phyloP scores from a whole-genome alignment of 2,113 vertebrate species.

The Actenoides lindsayi region DNA sequence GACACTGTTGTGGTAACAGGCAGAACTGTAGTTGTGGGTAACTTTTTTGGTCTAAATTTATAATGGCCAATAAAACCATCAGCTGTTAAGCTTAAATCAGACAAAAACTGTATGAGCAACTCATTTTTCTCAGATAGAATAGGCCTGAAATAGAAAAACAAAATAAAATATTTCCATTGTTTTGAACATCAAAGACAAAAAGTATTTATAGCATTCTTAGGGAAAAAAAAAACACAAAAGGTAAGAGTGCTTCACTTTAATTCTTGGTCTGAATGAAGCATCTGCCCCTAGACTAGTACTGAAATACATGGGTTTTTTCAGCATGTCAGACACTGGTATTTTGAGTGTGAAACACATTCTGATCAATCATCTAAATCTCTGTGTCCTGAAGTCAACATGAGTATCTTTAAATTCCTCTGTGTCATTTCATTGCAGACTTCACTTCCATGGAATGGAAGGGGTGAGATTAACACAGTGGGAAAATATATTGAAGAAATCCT shows the following conservation, averaged over 20 bases:
- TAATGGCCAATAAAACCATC: constrained; percentile 98
- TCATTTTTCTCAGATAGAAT: constrained; percentile 94
- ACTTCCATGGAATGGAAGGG: background rate
- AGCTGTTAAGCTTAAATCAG: constrained; percentile 95
- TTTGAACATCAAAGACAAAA: background rate
- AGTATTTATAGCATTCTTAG: background rate
- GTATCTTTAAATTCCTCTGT: background rate
- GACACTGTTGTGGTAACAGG: constrained; percentile 84
- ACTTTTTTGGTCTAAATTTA: constrained; percentile 93
- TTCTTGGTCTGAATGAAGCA: background rate
- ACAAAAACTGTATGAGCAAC: constrained; percentile 95
- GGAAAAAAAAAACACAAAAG: background rate
- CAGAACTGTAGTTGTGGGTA: constrained; percentile 77
- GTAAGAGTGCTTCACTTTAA: background rate
- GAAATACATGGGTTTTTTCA: background rate
- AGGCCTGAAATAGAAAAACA: constrained; percentile 79
- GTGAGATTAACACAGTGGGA: background rate
- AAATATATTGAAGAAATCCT: background rate
- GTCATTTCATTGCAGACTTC: background rate
- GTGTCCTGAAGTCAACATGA: background rate
- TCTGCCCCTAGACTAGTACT: background rate
- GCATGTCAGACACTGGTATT: background rate
- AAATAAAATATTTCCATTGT: background rate
- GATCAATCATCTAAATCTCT: background rate
- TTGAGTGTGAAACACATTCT: background rate